Evolutionary conservation across 2,113 vertebrate genomes (phyloP), one percentile per base, ranked within the genome.

Genomic region (Myrmecophaga tridactyla): DNA sequence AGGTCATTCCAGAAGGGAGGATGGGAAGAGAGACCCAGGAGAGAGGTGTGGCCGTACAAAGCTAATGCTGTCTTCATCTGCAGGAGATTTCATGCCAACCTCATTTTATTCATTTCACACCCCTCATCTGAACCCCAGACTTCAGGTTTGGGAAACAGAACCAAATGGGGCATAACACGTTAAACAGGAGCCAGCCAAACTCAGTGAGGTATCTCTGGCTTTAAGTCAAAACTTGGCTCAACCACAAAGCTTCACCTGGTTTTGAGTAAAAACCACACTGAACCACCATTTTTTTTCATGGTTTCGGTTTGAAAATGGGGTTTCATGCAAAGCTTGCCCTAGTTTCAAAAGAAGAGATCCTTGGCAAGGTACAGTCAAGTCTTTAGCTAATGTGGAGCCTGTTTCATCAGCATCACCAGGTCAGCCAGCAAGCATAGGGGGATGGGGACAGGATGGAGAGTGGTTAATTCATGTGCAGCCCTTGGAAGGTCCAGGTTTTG

Each of bases 191-290:
- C 90, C 96, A 93, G 70, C 63, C 80, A 76, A 86, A 91, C 78
- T 80, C 86, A 72, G 77, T 14, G 77, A 94, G 43, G 17, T 29
- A 70, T 75, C 70, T 94, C 90, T 90, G 90, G 93, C 96, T 95
- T 94, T 63, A 77, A 93, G 93, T 91, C 96, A 96, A 95, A 97
- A 73, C 96, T 87, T 87, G 83, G 94, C 94, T 39, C 73, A 96
- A 96, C 97, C 97, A 96, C 97, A 97, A 94, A 95, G 82, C 96
- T 93, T 96, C 96, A 97, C 97, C 97, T 97, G 97, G 97, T 95
- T 97, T 97, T 97, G 63, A 96, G 93, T 95, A 96, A 97, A 97
- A 97, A 97, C 97, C 97, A 94, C 97, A 97, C 96, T 41, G 95
- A 97, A 90, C 96, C 97, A 97, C 94, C 96, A 84, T 95, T 94